phyloP scores from a whole-genome alignment of 2,888 invertebrate genomes.

The Acanthosepion esculentum region DNA sequence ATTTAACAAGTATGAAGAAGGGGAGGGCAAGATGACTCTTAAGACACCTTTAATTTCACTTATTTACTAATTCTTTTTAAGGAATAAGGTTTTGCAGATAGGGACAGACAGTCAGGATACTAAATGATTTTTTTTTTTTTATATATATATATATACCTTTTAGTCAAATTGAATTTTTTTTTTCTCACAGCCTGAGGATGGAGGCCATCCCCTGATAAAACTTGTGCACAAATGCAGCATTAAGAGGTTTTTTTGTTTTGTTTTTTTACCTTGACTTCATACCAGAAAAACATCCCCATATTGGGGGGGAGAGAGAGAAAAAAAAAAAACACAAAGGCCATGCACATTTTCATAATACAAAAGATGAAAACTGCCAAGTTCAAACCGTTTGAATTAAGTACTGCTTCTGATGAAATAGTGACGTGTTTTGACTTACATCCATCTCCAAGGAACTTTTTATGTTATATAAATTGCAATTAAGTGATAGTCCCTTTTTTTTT shows the following conservation, averaged over 20 bases:
- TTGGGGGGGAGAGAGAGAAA: background rate
- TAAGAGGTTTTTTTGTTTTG: background rate
- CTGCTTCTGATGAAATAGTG: background rate
- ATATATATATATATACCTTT: background rate
- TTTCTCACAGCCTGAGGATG: conserved; percentile 20
- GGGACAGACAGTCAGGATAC: background rate
- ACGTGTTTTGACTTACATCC: background rate
- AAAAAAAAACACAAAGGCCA: too few species aligned
- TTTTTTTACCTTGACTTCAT: background rate
- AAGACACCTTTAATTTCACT: background rate
- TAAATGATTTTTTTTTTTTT: background rate
- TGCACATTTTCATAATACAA: background rate
- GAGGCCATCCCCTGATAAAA: conserved; percentile 33
- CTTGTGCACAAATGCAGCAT: conserved; percentile 13
- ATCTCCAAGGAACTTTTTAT: background rate
- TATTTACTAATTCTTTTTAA: background rate
- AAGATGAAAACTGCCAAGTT: background rate
- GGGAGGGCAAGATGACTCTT: background rate
- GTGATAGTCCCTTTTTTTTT: background rate
- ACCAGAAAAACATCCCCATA: background rate
- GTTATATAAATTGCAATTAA: background rate
- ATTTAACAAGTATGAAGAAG: background rate
- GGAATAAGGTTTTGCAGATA: background rate
- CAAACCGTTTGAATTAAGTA: background rate
- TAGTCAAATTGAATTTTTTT: background rate